Percentiles rank a stretch among this genome's conserved stretches.
These are phyloP conservation scores for Nomia melanderi DNA, from an alignment of 1,140 invertebrate species.

Conservation along the genomic window DNA sequence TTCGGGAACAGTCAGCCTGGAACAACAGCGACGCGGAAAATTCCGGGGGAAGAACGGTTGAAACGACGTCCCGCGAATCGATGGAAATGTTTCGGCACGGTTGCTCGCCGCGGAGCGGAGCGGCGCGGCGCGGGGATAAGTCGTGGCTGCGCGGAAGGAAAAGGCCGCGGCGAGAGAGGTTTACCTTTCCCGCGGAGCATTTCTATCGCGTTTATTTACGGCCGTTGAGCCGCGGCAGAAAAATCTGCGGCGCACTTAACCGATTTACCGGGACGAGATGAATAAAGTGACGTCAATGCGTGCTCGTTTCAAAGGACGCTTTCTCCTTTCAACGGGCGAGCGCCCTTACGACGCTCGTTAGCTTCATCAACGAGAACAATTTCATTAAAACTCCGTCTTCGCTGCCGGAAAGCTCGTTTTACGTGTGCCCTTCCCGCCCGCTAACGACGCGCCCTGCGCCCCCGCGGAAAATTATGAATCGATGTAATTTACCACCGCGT, in stretches of 20 bases:
- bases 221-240: neutral
- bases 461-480: constrained; percentile 32
- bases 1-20: no score
- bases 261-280: constrained; percentile 26
- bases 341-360: constrained; percentile 66
- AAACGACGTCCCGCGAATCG: neutral
- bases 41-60: neutral
- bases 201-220: constrained; percentile 23
- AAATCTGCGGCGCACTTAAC: constrained; percentile 16
- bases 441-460: constrained; percentile 40
- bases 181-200: neutral
- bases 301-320: constrained; percentile 17
- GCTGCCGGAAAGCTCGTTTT: constrained; percentile 38
- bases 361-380: constrained; percentile 63
- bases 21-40: neutral
- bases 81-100: constrained; percentile 6
- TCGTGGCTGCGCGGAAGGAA: neutral
- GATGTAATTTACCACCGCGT: constrained; percentile 21
- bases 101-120: no score
- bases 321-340: constrained; percentile 18
- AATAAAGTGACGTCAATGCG: constrained; percentile 41
- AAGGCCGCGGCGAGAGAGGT: neutral
- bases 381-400: constrained; percentile 63
- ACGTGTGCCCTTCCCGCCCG: constrained; percentile 15
- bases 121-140: constrained; percentile 17